These are phyloP conservation scores for Meandrina meandrites DNA, from an alignment of 92 coral and sea anemone genomes.

Conservation along the genomic window DNA sequence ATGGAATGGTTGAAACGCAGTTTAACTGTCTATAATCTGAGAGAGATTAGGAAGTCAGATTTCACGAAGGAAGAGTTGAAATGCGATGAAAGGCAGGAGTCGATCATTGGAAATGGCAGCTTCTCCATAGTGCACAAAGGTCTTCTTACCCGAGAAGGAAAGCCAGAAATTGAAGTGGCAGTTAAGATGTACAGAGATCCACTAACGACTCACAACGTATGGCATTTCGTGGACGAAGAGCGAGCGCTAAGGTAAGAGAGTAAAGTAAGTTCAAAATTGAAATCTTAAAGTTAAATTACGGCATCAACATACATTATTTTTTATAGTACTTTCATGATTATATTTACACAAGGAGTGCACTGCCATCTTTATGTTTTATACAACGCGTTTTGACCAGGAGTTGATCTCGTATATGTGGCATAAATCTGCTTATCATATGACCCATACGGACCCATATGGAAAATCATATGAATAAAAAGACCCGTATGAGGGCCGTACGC, in stretches of 20 bases:
- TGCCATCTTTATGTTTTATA: too few relatives aligned
- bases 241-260: background rate
- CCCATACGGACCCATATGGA: too few relatives aligned
- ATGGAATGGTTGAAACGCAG: background rate
- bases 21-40: background rate
- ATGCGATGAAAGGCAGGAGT: background rate
- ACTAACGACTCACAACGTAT: slow-evolving; percentile 22
- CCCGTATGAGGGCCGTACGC: too few relatives aligned
- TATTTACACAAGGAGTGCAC: too few relatives aligned
- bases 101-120: slow-evolving; percentile 11
- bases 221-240: slow-evolving; percentile 31
- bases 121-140: slow-evolving; percentile 25
- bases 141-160: background rate
- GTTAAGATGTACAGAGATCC: slow-evolving; percentile 31
- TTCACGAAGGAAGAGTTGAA: slow-evolving; percentile 1
- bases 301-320: too few relatives aligned
- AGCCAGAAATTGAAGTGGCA: slow-evolving; percentile 7
- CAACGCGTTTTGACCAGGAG: too few relatives aligned
- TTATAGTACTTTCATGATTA: too few relatives aligned
- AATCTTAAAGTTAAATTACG: too few relatives aligned
- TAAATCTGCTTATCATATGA: too few relatives aligned
- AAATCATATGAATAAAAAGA: too few relatives aligned
- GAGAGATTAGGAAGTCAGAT: slow-evolving; percentile 2
- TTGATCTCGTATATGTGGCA: too few relatives aligned
- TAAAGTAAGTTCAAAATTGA: too few relatives aligned